Evolutionary conservation across 2,888 invertebrate species (phyloP), one percentile per base, ranked within the genome.

Genomic region (Dolichopus griseipennis): DNA sequence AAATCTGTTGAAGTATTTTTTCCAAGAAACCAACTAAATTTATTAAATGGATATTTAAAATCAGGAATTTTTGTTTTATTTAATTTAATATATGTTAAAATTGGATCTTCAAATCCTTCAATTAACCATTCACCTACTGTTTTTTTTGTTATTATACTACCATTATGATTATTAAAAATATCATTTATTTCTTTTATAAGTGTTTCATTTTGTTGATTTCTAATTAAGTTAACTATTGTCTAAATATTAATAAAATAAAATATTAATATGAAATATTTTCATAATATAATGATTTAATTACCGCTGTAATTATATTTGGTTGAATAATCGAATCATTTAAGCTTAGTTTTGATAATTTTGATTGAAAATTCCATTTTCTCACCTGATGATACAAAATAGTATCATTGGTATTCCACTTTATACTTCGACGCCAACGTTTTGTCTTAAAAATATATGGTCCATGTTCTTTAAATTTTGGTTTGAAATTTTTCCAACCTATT

Each of bases 1-100:
- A 85, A 92, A 0, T 85, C 84, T 43, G 84, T 78, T 0, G 91
- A 90, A 37, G 82, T 84, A 78, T 94, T 94, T 72, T 93, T 87
- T 89, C 93, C 83, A 10, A 79, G 84, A 77, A 95, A 92, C 91
- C 94, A 93, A 12, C 91, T 95, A 79, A 96, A 95, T 75, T 86
- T 90, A 52, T 86, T 87, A 74, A 85, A 90, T 0, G 91, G 91
- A 73, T 92, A 85, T 1, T 81, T 71, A 72, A 73, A 1, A 77
- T 65, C 79, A 27, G 86, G 79, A 61, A 89, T 72, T 73, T 27
- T 27, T n/a, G n/a, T n/a, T 27, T 27, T 27, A 27, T 27, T n/a
- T 5, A 27, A 84, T 78, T 63, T 81, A 68, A 61, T 85, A 84
- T 70, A 89, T 73, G 72, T 85, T 64, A 95, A 81, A 12, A 93